These are phyloP conservation scores for Rhinoderma darwinii DNA, from an alignment of 2,113 vertebrate species.

Conservation along the genomic window DNA sequence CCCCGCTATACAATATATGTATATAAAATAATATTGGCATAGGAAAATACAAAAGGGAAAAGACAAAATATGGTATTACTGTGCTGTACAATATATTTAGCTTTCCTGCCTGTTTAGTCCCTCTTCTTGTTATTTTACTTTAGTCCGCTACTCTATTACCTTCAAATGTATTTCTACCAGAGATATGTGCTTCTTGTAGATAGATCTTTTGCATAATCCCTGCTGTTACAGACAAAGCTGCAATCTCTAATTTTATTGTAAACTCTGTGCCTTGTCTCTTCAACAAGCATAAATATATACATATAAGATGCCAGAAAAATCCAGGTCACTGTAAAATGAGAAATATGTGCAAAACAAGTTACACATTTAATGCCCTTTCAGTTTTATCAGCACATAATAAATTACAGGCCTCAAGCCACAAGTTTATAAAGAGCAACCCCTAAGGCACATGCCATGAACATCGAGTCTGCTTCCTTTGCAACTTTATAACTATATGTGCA, in stretches of 20 bases:
- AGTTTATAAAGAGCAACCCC: constrained; percentile 59
- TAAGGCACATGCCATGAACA: constrained; percentile 52
- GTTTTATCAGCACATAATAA: constrained; percentile 59
- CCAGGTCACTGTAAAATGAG: constrained; percentile 40
- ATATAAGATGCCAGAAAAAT: constrained; percentile 28
- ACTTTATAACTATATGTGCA: constrained; percentile 53
- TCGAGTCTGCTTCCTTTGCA: constrained; percentile 54
- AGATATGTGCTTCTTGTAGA: background rate
- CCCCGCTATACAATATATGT: background rate
- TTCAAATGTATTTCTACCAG: background rate
- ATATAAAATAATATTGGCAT: background rate
- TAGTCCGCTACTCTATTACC: background rate
- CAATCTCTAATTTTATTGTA: background rate
- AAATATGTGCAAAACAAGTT: constrained; percentile 38
- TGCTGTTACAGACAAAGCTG: background rate
- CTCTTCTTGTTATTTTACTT: background rate
- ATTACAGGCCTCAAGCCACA: constrained; percentile 55
- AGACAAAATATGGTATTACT: background rate
- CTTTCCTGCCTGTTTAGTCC: background rate
- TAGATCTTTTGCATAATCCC: background rate
- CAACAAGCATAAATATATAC: constrained; percentile 28
- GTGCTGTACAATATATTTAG: background rate
- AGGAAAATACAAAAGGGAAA: background rate
- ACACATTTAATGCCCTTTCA: constrained; percentile 51
- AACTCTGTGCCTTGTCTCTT: background rate